Evolutionary conservation across 1,140 invertebrate species (phyloP), one percentile per base, ranked within the genome.

Genomic region (Diorhabda carinulata): DNA sequence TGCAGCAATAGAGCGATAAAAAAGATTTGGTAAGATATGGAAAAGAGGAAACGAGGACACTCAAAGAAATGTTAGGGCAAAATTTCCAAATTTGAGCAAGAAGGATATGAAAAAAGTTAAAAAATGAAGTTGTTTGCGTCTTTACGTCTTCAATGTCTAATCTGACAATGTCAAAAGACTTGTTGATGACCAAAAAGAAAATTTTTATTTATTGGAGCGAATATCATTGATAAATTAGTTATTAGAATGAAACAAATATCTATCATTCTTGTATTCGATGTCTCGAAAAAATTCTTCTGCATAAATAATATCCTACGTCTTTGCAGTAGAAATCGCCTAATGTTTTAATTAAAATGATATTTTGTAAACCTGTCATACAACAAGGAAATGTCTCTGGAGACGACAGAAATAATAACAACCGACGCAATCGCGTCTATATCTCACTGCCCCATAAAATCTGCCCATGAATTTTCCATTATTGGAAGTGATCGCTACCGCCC

Each of bases 401-500:
- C 47, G 6, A 52, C 47, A 52, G n/a, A 52, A 52, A 52, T 52
- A 52, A 52, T 52, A 52, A 6, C 47, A n/a, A 52, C 47, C 47
- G n/a, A 52, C 47, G 47, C 47, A 52, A 52, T 52, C 47, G 47
- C n/a, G 6, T 52, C 25, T 25, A 25, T 25, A 25, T 25, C 47
- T 52, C n/a, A 8, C 47, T 52, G 47, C 47, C 47, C 47, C 47
- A 52, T 52, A 52, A 52, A 52, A 52, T n/a, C 47, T 52, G 47
- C 6, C 47, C n/a, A 52, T 52, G 47, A 52, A 52, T 52, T 52
- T 52, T 52, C 47, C 47, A 52, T 52, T 52, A 52, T 52, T 52
- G 47, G 47, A 52, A 52, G 47, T 52, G 47, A 52, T 52, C 47
- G 47, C 47, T 52, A 52, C 47, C 47, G 47, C 47, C 47, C 47